These are phyloP conservation scores for Rhizoglyphus robini DNA, from an alignment of 1,140 invertebrate species.

Conservation along the genomic window DNA sequence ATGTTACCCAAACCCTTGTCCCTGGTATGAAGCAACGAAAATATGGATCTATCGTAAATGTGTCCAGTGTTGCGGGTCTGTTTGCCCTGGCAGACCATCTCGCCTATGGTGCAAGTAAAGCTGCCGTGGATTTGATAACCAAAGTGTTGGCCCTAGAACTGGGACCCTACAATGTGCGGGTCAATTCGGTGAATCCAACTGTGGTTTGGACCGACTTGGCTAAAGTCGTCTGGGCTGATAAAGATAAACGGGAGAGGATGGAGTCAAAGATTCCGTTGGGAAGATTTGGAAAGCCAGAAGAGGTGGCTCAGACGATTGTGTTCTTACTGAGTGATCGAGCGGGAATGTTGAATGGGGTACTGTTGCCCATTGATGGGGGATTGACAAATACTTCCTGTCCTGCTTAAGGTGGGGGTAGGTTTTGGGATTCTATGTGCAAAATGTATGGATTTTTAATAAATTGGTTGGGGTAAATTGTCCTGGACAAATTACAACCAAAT, in stretches of 20 bases:
- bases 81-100: conserved; percentile 59
- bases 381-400: conserved; percentile 37
- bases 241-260: conserved; percentile 50
- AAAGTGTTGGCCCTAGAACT: conserved; percentile 70
- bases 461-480: no score
- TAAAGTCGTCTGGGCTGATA: conserved; percentile 60
- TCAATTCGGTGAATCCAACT: conserved; percentile 78
- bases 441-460: no score
- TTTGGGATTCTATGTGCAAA: no score
- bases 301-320: conserved; percentile 63
- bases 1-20: conserved; percentile 61
- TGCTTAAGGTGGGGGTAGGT: background rate
- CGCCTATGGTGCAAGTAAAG: conserved; percentile 53
- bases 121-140: conserved; percentile 45
- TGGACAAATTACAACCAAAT: no score
- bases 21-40: conserved; percentile 52
- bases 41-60: conserved; percentile 64
- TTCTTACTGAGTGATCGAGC: conserved; percentile 68
- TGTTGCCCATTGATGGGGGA: conserved; percentile 69
- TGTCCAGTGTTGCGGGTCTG: conserved; percentile 58
- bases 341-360: conserved; percentile 59
- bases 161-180: conserved; percentile 57
- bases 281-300: conserved; percentile 56
- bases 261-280: conserved; percentile 58
- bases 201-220: conserved; percentile 82